These are phyloP conservation scores for Calliphora vicina DNA, from an alignment of 1,140 invertebrate species.

Conservation along the genomic window DNA sequence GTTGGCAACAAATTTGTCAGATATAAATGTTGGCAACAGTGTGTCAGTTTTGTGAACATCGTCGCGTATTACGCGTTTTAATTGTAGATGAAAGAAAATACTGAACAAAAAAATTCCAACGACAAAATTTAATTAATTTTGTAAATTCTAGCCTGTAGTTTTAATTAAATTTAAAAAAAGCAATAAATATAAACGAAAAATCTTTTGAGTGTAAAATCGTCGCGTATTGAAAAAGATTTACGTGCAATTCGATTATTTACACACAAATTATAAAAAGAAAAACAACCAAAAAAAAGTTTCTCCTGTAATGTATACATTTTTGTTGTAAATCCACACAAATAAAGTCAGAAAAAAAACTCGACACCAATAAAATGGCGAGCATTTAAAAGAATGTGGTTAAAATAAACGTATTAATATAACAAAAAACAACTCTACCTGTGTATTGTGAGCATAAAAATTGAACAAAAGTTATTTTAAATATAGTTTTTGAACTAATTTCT, in stretches of 20 bases:
- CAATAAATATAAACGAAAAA: conserved; percentile 4
- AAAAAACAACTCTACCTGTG: background rate
- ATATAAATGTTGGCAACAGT: no score
- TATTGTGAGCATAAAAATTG: background rate
- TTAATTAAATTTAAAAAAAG: background rate
- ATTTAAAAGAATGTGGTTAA: background rate
- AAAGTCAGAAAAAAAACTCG: background rate
- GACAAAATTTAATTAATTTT: conserved; percentile 11
- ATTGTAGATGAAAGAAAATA: background rate
- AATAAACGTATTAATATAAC: background rate
- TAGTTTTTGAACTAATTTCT: no score
- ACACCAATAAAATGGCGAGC: background rate
- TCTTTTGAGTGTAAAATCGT: conserved; percentile 8
- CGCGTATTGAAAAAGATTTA: conserved; percentile 29
- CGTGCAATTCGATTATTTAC: conserved; percentile 31
- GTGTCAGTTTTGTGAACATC: background rate
- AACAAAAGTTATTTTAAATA: no score
- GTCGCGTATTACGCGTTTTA: background rate
- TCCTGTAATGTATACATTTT: background rate
- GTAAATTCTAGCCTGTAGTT: conserved; percentile 8
- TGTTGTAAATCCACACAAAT: background rate
- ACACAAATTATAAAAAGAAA: background rate
- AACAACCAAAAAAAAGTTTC: conserved; percentile 6
- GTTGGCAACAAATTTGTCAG: no score
- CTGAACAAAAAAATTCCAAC: background rate